phyloP scores from a whole-genome alignment of 2,113 vertebrate species.

The Ailurus styani region DNA sequence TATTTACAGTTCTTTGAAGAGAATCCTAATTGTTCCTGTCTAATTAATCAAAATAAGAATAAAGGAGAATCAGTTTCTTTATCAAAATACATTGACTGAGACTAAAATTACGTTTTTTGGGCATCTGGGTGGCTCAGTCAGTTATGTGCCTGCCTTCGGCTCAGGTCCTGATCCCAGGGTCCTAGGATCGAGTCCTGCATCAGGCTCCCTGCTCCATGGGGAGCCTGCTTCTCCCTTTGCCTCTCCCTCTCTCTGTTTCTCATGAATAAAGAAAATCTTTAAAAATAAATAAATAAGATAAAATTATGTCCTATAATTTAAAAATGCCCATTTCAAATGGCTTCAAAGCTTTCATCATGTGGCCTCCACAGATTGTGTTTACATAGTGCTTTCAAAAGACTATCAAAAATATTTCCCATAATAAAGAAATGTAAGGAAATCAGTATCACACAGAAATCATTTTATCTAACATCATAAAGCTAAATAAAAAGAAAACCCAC shows the following conservation, averaged over 20 bases:
- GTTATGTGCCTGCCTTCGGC: not conserved
- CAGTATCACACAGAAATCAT: not conserved
- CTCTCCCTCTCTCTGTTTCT: too few species aligned
- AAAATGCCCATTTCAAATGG: not conserved
- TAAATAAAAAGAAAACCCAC: conserved; percentile 23
- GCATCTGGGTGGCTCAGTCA: not conserved
- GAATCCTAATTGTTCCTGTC: not conserved
- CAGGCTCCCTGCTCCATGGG: not conserved
- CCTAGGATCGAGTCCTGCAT: not conserved
- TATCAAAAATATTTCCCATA: not conserved
- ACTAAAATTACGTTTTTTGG: not conserved
- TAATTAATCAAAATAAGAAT: conserved; percentile 29
- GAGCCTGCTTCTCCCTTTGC: too few species aligned
- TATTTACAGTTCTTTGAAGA: conserved; percentile 7
- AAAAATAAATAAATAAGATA: not conserved
- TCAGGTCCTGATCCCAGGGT: not conserved
- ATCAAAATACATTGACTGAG: conserved; percentile 14
- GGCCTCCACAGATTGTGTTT: not conserved
- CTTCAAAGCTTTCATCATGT: not conserved
- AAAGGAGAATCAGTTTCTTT: not conserved
- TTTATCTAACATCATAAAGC: not conserved
- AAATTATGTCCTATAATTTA: not conserved
- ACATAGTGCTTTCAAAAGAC: not conserved
- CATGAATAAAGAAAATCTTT: too few species aligned
- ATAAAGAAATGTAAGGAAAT: conserved; percentile 33